Conservation (phyloP, 1,140 invertebrate species). For the Drosophila sechellia region DNA sequence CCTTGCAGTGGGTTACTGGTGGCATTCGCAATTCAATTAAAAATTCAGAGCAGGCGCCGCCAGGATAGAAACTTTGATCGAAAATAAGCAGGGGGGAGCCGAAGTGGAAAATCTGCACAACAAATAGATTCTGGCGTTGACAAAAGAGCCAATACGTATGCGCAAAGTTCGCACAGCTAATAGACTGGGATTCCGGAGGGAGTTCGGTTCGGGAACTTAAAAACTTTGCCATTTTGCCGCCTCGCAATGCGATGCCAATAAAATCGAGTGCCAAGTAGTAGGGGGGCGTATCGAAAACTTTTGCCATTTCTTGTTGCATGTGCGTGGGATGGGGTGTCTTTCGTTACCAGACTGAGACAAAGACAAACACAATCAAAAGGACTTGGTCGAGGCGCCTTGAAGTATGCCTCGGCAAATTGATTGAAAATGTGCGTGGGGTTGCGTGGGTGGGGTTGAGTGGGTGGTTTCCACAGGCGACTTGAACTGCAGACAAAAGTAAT, state of each 20-base stretch:
- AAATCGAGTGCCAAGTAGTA: constrained; percentile 37
- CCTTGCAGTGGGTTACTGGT: constrained; percentile 50
- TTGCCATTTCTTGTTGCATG: constrained; percentile 66
- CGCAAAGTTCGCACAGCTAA: constrained; percentile 66
- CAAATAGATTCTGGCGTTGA: constrained; percentile 72
- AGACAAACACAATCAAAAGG: constrained; percentile 52
- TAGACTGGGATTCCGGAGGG: constrained; percentile 43
- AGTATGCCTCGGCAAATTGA: constrained; percentile 69
- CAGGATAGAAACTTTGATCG: constrained; percentile 40
- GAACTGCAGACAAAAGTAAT: constrained; percentile 77
- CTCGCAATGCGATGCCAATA: constrained; percentile 60
- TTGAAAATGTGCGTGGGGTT: constrained; percentile 70
- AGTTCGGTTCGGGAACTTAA: constrained; percentile 13
- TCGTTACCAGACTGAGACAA: constrained; percentile 41
- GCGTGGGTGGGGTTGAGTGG: not conserved
- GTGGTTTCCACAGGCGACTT: not conserved
- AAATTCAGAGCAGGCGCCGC: constrained; percentile 31
- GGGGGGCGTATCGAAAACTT: constrained; percentile 53
- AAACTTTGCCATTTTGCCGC: constrained; percentile 68
- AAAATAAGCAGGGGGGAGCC: constrained; percentile 21
- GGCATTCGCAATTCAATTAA: constrained; percentile 75
- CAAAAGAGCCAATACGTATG: constrained; percentile 69
- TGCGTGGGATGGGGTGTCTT: constrained; percentile 44
- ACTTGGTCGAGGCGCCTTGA: constrained; percentile 38
- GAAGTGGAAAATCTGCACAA: constrained; percentile 49